Evolutionary conservation across 2,888 invertebrate species (phyloP), one percentile per base, ranked within the genome.

Genomic region (Listrodromus nycthemerus): DNA sequence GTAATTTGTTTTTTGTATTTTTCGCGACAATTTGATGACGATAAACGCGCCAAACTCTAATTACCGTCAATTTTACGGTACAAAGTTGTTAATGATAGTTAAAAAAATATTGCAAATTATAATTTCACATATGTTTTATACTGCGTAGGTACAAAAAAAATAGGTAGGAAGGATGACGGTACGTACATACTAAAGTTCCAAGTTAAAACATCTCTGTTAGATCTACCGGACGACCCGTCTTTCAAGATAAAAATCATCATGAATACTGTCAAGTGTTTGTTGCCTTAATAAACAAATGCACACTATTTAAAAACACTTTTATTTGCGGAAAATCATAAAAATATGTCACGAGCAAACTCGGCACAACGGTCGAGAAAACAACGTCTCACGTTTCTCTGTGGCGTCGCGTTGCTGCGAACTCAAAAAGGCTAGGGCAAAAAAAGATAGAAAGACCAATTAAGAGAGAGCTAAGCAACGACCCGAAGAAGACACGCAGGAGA

Each of bases 361-460:
- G 10, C 55, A 13, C 13, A 24, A 10, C 21, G 55, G 24, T 10
- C 24, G 21, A 33, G 48, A 63, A 30, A 63, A 30, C n/a, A 48
- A 63, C 48, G 30, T 63, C 63, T 74, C 74, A 74, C 50, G 74
- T 74, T 74, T 74, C 74, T 50, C 61, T 24, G 41, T 19, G 27
- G 41, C 19, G n/a, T n/a, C 48, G 16, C 30, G 27, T 45, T n/a
- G 45, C 30, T 30, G 30, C 27, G 16, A 61, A 61, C 61, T 33
- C 30, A 61, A 61, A 61, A 52, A 52, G 41, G 55, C 21, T 30
- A 27, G 73, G 45, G 58, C 73, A 48, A 73, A 73, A 41, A 73
- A 58, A 61, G 73, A n/a, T n/a, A n/a, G 73, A 10, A 21, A 55
- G 21, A 55, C 55, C 13, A 24, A 24, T 24, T 55, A 24, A 21